These are phyloP conservation scores for Pedicia rivosa DNA, from an alignment of 2,888 invertebrate genomes.

Conservation along the genomic window DNA sequence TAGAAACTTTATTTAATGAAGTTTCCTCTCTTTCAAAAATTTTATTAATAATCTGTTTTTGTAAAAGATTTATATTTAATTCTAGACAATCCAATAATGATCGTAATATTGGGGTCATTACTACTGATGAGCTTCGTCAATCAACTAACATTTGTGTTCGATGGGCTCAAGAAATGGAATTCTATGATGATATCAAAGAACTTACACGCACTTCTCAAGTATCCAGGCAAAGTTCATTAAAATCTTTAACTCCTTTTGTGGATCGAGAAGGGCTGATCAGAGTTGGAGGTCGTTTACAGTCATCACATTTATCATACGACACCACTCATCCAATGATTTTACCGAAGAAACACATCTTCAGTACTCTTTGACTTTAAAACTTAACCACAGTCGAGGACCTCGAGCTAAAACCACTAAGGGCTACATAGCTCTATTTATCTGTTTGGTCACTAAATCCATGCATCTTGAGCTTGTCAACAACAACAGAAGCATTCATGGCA, in stretches of 20 bases:
- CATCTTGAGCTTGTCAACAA: too few relatives aligned
- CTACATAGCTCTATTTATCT: constrained; percentile 1
- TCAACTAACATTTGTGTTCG: not conserved
- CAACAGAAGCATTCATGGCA: constrained; percentile 13
- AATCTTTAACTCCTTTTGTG: constrained; percentile 11
- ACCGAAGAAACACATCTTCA: constrained; percentile 7
- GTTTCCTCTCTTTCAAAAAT: not conserved
- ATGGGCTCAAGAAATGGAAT: not conserved
- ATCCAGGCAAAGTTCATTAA: too few relatives aligned
- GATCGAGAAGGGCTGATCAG: constrained; percentile 13
- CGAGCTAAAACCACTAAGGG: constrained; percentile 2
- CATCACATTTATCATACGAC: constrained; percentile 9
- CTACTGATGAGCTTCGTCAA: not conserved
- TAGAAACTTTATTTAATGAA: not conserved
- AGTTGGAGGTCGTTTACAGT: constrained; percentile 16
- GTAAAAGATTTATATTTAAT: not conserved
- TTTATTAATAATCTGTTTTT: not conserved
- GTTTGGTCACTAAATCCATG: too few relatives aligned
- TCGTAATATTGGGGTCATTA: not conserved
- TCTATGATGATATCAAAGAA: constrained; percentile 1
- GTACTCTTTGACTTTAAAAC: too few relatives aligned
- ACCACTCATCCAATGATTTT: constrained; percentile 15
- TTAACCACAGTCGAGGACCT: too few relatives aligned
- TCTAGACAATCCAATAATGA: too few relatives aligned
- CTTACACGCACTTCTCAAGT: too few relatives aligned